phyloP scores from a whole-genome alignment of 1,140 invertebrate genomes.

The Dinoponera quadriceps region DNA sequence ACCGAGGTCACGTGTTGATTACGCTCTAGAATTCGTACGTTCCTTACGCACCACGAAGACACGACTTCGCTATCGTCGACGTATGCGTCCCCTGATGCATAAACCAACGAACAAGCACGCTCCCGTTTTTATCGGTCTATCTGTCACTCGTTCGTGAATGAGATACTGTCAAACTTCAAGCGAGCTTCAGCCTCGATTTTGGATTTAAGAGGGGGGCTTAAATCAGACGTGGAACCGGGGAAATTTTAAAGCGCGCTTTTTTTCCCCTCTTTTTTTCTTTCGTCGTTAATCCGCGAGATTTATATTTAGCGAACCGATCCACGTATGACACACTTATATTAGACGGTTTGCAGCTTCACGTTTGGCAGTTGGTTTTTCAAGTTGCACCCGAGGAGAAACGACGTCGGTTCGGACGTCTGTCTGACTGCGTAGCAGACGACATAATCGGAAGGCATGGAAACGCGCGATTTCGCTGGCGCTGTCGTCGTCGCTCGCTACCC shows the following conservation, averaged over 20 bases:
- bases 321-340: conserved; percentile 5
- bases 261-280: no score
- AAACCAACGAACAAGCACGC: not conserved
- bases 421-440: conserved; percentile 69
- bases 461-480: conserved; percentile 66
- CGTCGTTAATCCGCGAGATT: no score
- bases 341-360: not conserved
- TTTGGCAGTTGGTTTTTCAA: not conserved
- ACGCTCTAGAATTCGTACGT: conserved; percentile 17
- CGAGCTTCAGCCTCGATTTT: no score
- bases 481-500: conserved; percentile 66
- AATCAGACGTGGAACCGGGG: no score
- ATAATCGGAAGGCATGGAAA: conserved; percentile 65
- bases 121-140: not conserved
- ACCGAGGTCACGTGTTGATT: conserved; percentile 49
- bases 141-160: not conserved
- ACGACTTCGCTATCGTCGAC: not conserved
- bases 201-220: no score
- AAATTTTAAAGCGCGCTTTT: no score
- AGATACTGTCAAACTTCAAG: not conserved
- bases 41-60: not conserved
- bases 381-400: conserved; percentile 37
- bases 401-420: conserved; percentile 48
- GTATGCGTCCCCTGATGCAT: not conserved
- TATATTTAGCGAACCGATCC: not conserved